Evolutionary conservation across 2,797 vertebrate species (phyloP), one percentile per base, ranked within the genome.

Genomic region (Danio albolineatus): DNA sequence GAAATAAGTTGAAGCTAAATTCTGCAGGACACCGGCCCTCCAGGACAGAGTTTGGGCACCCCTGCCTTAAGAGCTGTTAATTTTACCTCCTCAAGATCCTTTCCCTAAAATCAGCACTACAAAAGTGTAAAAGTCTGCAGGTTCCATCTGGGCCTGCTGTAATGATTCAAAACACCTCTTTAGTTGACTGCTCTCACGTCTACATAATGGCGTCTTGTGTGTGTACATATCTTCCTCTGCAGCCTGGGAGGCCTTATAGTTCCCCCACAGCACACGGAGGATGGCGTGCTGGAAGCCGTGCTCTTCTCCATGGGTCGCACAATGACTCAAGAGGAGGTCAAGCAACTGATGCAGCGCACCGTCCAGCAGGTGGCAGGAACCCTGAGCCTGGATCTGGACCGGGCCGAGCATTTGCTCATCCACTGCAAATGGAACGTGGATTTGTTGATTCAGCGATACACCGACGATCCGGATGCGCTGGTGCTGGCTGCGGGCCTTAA

Each of bases 401-500:
- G 93, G 57, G 95, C 97, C 0, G 95, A 88, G 82, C 97, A 98
- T 87, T 94, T 99, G 2, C 92, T 99, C 75, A 92, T 95, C 48
- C 94, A 97, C 90, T 96, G 94, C 67, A 93, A 92, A 85, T 99
- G 98, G 98, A 96, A 98, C 7, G 93, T 96, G 43, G 98, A 99
- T 82, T 88, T 95, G 70, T 89, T 99, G 85, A 93, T 98, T 21
- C 96, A 96, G 89, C 93, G 91, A 54, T 98, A 95, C 85, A 93
- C 95, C 0, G 97, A 98, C 0, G 93, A 97, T 83, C 77, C 90
- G 0, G 95, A 97, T n/a, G 60, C 88, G 0, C 87, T 98, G 51
- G 89, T 96, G 7, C 82, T 94, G 79, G 94, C 95, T 0, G 95
- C 97, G 0, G 98, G 97, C 0, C 91, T 99, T n/a, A 89, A 93